Conservation (phyloP, 2,113 vertebrate species). For the Aplodontia rufa region DNA sequence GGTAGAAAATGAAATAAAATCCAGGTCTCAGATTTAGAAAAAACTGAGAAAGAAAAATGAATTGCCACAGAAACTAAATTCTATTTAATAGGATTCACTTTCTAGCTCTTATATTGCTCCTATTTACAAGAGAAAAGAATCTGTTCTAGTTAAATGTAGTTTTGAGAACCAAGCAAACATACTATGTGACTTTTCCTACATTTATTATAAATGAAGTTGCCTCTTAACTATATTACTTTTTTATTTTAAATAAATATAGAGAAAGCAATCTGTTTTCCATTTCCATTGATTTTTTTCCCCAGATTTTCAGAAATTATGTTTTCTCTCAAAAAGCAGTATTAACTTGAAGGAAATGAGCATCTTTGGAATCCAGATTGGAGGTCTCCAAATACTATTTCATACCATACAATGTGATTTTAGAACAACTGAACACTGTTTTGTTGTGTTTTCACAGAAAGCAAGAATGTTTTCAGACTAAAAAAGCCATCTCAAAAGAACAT, state of each 20-base stretch:
- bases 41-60: background rate
- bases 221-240: slow-evolving; percentile 1
- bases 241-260: background rate
- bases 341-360: background rate
- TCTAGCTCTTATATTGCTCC: background rate
- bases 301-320: background rate
- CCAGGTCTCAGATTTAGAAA: background rate
- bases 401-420: background rate
- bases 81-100: background rate
- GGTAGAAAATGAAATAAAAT: background rate
- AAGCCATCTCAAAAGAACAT: background rate
- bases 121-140: background rate
- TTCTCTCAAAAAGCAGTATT: background rate
- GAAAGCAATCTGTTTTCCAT: background rate
- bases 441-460: background rate
- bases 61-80: background rate
- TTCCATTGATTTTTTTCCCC: background rate
- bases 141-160: background rate
- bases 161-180: background rate
- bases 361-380: background rate
- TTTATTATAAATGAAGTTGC: background rate
- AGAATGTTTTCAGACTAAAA: background rate
- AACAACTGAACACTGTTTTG: background rate
- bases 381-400: background rate
- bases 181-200: background rate